Percentiles rank a stretch among this genome's conserved stretches.
Evolutionary conservation across 2,797 vertebrate genomes (phyloP).

Genomic region (Myotis vivesi): DNA sequence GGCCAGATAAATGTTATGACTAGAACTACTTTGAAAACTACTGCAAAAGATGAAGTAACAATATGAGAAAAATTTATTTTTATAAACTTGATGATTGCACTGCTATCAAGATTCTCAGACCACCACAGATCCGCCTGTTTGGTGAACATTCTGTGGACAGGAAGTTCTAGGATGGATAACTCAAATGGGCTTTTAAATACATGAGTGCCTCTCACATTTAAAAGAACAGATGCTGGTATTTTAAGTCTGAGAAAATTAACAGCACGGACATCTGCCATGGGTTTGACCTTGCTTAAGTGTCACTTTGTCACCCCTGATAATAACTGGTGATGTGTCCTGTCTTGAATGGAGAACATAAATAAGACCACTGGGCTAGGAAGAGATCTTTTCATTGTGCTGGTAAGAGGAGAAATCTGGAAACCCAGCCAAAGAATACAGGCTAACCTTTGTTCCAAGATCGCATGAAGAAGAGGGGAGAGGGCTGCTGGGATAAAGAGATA

Average conservation of each 20-base stretch:
- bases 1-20: neutral
- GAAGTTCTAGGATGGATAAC: neutral
- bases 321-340: constrained; percentile 54
- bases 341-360: constrained; percentile 71
- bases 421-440: constrained; percentile 73
- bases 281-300: constrained; percentile 44
- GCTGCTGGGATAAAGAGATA: constrained; percentile 67
- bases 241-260: constrained; percentile 47
- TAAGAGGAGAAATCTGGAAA: constrained; percentile 66
- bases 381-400: constrained; percentile 67
- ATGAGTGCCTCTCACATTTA: neutral
- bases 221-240: constrained; percentile 45
- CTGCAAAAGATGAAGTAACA: constrained; percentile 20
- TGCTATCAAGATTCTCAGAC: neutral
- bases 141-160: neutral
- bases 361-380: constrained; percentile 61
- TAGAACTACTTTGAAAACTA: constrained; percentile 24
- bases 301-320: constrained; percentile 53
- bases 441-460: constrained; percentile 70
- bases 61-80: neutral
- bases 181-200: neutral
- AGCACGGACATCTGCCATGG: constrained; percentile 30
- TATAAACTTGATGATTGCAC: neutral
- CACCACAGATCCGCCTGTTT: neutral
- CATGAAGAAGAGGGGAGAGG: constrained; percentile 30